Evolutionary conservation across 2,888 invertebrate species (phyloP).

Genomic region (Bellardia pandia): DNA sequence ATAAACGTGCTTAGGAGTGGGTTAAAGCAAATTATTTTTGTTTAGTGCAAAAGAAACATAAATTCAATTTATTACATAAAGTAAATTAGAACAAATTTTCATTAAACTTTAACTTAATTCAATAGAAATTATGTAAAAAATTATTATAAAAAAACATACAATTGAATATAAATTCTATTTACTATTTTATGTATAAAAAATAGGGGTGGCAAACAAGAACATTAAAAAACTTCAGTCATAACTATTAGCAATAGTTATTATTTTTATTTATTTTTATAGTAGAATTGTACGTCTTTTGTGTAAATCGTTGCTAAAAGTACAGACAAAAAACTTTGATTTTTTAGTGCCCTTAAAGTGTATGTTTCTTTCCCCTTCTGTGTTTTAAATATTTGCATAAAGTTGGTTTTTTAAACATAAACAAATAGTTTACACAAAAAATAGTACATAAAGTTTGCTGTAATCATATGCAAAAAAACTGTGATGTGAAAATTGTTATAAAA

Average conservation of each 20-base stretch:
- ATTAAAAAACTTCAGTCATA: no score
- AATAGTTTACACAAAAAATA: slow-evolving; percentile 15
- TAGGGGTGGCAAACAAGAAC: no score
- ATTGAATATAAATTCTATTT: not conserved
- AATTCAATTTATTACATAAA: no score
- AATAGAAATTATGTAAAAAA: no score
- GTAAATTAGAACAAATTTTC: no score
- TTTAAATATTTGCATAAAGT: slow-evolving; percentile 45
- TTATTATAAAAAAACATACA: no score
- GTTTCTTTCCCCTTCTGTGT: not conserved
- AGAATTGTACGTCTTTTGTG: slow-evolving; percentile 5
- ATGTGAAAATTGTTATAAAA: slow-evolving; percentile 47
- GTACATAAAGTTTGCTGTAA: slow-evolving; percentile 10
- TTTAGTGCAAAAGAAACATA: no score
- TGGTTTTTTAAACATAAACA: slow-evolving; percentile 35
- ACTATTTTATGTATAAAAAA: not conserved
- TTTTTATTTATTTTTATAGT: not conserved
- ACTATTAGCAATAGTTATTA: slow-evolving; percentile 6
- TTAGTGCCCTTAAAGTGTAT: slow-evolving; percentile 26
- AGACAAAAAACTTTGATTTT: slow-evolving; percentile 6
- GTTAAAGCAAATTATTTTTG: no score
- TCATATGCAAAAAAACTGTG: slow-evolving; percentile 8
- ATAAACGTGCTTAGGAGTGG: no score
- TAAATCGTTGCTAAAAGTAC: not conserved
- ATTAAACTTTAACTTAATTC: no score